A percentile compares a stretch with the other conserved stretches of the same genome.
Evolutionary conservation across 2,113 vertebrate species (phyloP).

Genomic region (Narcine bancroftii): DNA sequence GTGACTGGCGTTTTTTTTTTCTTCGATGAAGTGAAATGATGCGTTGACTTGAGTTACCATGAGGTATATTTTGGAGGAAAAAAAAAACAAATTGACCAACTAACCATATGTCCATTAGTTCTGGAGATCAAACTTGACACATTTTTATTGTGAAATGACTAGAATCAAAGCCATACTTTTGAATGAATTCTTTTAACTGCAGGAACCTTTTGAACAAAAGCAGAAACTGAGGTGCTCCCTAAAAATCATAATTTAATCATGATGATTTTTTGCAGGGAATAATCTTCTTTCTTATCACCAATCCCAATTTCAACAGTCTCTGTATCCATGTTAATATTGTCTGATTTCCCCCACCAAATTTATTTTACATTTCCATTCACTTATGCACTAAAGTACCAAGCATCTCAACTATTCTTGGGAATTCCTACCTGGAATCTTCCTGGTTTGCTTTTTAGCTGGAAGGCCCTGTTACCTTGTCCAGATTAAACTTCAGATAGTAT

Average conservation of each 20-base stretch:
- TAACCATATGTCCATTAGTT: not conserved
- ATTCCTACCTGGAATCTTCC: too few species aligned
- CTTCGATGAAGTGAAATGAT: not conserved
- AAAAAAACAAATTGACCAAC: not conserved
- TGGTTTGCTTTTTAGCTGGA: too few species aligned
- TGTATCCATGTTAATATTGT: not conserved
- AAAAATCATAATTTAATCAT: not conserved
- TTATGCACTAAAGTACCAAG: too few species aligned
- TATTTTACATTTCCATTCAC: not conserved
- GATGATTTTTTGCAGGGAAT: not conserved
- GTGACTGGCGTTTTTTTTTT: not conserved
- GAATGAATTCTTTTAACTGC: not conserved
- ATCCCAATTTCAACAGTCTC: not conserved
- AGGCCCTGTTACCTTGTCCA: too few species aligned
- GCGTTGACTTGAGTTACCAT: not conserved
- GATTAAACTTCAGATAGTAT: too few species aligned
- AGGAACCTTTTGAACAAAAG: too few species aligned
- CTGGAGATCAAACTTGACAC: not conserved
- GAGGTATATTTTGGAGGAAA: not conserved
- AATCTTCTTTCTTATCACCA: not conserved
- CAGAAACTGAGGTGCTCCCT: not conserved
- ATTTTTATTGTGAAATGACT: not conserved
- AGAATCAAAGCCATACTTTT: not conserved
- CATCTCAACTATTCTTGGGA: too few species aligned
- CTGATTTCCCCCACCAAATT: not conserved